phyloP scores from a whole-genome alignment of 2,113 vertebrate species.

The Dicerorhinus sumatrensis region DNA sequence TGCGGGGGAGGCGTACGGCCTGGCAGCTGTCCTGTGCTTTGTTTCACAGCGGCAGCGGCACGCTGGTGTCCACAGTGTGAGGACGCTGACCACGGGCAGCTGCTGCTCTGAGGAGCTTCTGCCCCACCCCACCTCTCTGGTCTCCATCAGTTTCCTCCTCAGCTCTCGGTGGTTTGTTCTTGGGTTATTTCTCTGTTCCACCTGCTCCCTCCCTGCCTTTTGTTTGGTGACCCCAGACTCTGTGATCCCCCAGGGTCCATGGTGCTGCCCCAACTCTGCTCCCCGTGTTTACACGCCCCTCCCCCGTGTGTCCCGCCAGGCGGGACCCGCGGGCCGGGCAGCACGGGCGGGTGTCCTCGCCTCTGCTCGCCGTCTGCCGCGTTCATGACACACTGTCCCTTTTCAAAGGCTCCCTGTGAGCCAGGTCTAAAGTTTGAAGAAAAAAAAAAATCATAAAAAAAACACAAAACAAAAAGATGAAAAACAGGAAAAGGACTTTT shows the following conservation, averaged over 20 bases:
- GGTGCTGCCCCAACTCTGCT: conserved; percentile 85
- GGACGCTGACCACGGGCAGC: conserved; percentile 88
- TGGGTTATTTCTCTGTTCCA: conserved; percentile 62
- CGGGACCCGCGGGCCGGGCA: conserved; percentile 62
- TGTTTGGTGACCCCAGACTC: conserved; percentile 84
- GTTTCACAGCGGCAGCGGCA: conserved; percentile 96
- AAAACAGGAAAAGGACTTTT: conserved; percentile 60
- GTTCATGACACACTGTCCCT: conserved; percentile 72
- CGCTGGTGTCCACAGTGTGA: conserved; percentile 99
- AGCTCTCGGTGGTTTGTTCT: conserved; percentile 57
- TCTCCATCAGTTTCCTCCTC: conserved; percentile 74
- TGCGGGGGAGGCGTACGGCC: conserved; percentile 44
- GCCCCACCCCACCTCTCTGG: conserved; percentile 58
- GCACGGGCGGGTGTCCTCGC: conserved; percentile 60
- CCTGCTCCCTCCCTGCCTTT: conserved; percentile 66
- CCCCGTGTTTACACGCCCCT: conserved; percentile 57
- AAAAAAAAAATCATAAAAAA: conserved; percentile 69
- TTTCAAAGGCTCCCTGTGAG: conserved; percentile 68
- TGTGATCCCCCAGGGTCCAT: conserved; percentile 87
- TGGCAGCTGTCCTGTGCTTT: conserved; percentile 91
- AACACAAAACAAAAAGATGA: background rate
- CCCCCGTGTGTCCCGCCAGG: conserved; percentile 72
- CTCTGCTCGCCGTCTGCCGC: conserved; percentile 22
- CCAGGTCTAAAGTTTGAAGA: conserved; percentile 78
- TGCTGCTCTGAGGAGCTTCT: conserved; percentile 86